Evolutionary conservation across 2,113 vertebrate species (phyloP), one percentile per base, ranked within the genome.

Genomic region (Bos indicus): DNA sequence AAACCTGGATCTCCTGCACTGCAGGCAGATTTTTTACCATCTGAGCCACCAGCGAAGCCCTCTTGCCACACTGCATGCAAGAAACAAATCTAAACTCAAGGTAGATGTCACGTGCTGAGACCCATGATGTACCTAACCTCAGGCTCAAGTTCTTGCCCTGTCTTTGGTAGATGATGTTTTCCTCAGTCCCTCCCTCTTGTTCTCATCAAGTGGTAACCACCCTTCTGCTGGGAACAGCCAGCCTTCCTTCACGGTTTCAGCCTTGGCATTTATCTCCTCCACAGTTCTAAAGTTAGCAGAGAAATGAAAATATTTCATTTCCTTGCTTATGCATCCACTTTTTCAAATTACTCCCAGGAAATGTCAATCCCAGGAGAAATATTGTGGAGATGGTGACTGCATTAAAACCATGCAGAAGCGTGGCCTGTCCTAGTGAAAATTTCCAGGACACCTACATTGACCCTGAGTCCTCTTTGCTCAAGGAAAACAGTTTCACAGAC

Each of bases 311-410:
- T 98, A 94, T 91, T 97, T 98, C 97, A 97, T 94, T 94, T 96
- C 82, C 88, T 97, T 97, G 90, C 96, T 95, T 97, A 97, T 94
- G 77, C 81, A 17, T 96, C 92, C 30, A 74, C 86, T 97, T 91
- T 94, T 94, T 97, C 95, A 94, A 98, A 97, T 97, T 94, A 91
- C 85, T 98, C 97, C 40, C 95, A 97, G 96, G 95, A 98, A 98
- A 98, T 97, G 97, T 97, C 96, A 97, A 87, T 92, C 82, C 94
- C 67, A 94, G 86, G 95, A 97, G 96, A 97, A 97, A 96, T 88
- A 94, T 52, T 60, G 96, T 91, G 33, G 87, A 96, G 81, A 86
- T 12, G 36, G 74, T 83, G 40, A 94, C 93, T 85, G 67, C 86
- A 94, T 96, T 95, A 96, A 96, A 97, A 95, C 91, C 82, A 62